Percentiles rank a stretch among this genome's conserved stretches.
phyloP scores from a whole-genome alignment of 2,797 vertebrate species.

The Epinephelus coioides region DNA sequence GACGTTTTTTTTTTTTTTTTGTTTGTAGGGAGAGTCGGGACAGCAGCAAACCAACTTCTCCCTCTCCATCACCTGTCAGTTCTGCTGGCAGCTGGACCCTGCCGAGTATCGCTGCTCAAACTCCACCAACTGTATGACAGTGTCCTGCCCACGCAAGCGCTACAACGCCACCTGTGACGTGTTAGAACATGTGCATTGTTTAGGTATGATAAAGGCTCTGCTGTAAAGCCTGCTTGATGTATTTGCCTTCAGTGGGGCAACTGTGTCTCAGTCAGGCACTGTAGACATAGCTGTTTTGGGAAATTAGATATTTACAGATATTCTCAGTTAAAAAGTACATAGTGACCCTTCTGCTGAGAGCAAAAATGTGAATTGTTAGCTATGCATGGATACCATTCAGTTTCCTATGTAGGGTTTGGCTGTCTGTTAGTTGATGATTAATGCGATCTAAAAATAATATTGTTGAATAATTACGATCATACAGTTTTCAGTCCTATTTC shows the following conservation, averaged over 20 bases:
- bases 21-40: constrained; percentile 85
- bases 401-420: not conserved
- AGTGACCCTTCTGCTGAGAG: not conserved
- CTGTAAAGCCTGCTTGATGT: not conserved
- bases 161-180: constrained; percentile 92
- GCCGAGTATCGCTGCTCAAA: constrained; percentile 91
- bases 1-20: not conserved
- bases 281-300: not conserved
- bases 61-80: constrained; percentile 92
- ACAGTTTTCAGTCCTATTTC: not conserved
- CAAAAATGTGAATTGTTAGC: not conserved
- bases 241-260: not conserved
- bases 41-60: constrained; percentile 87
- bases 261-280: not conserved
- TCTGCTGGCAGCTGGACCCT: constrained; percentile 97
- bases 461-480: not conserved
- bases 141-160: constrained; percentile 92
- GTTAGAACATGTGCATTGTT: constrained; percentile 93
- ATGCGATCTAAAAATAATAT: not conserved
- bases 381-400: not conserved
- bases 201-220: constrained; percentile 84
- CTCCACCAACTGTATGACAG: constrained; percentile 93
- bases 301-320: not conserved
- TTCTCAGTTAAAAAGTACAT: not conserved
- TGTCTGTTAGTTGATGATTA: not conserved